Percentiles rank a stretch among this genome's conserved stretches.
phyloP scores from a whole-genome alignment of 2,888 invertebrate genomes.

The Lissocephala sabroskyi region DNA sequence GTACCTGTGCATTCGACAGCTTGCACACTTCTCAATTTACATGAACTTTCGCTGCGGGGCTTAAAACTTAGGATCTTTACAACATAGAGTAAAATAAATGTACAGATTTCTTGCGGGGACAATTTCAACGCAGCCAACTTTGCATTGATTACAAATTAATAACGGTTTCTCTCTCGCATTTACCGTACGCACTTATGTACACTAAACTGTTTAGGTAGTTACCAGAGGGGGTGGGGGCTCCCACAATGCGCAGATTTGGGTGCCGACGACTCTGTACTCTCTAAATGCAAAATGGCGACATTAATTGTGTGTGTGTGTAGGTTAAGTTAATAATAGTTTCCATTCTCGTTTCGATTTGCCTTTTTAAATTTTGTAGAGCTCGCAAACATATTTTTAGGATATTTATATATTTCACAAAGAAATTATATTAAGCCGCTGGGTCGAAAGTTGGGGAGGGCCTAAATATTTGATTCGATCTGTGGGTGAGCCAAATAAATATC shows the following conservation, averaged over 20 bases:
- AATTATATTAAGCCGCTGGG: slow-evolving; percentile 67
- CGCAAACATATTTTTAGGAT: too few relatives aligned
- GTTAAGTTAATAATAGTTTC: slow-evolving; percentile 36
- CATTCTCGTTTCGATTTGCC: slow-evolving; percentile 24
- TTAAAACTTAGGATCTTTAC: slow-evolving; percentile 49
- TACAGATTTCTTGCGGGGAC: background rate
- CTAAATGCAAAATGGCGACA: slow-evolving; percentile 72
- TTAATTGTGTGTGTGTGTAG: slow-evolving; percentile 35
- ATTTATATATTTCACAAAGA: slow-evolving; percentile 71
- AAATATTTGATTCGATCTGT: slow-evolving; percentile 29
- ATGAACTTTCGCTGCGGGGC: slow-evolving; percentile 43
- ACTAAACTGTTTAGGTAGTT: slow-evolving; percentile 11
- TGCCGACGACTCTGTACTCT: slow-evolving; percentile 41
- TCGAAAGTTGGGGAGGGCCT: slow-evolving; percentile 53
- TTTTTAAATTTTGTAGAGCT: slow-evolving; percentile 25
- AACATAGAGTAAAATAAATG: slow-evolving; percentile 32
- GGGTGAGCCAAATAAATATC: slow-evolving; percentile 39
- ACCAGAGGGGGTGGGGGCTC: background rate
- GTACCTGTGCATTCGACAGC: slow-evolving; percentile 51
- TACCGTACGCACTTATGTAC: too few relatives aligned
- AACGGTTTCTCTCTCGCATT: too few relatives aligned
- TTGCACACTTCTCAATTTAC: slow-evolving; percentile 27
- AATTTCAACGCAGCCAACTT: slow-evolving; percentile 4
- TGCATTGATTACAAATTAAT: slow-evolving; percentile 15
- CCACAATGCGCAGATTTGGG: slow-evolving; percentile 18